Conservation (phyloP, 2,888 invertebrate genomes). For the Rugalucina vietnamica region DNA sequence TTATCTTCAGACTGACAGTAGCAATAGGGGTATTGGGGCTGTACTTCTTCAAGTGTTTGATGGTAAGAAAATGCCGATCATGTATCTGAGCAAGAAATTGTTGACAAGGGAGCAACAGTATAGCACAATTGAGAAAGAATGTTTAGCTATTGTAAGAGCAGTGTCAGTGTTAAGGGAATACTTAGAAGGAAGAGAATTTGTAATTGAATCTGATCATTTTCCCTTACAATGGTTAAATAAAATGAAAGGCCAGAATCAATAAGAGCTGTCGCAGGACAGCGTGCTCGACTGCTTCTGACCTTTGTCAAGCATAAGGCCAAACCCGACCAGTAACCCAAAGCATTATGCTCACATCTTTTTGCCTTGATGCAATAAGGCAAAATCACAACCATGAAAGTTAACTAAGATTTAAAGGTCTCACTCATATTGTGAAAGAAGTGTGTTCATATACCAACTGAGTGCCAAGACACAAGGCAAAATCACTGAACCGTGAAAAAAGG, state of each 20-base stretch:
- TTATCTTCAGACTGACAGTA: not conserved
- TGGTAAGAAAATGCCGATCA: not conserved
- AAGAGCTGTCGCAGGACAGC: no score
- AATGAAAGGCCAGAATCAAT: not conserved
- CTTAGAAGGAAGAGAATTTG: not conserved
- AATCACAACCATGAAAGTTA: no score
- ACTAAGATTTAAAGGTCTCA: no score
- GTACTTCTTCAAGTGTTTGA: not conserved
- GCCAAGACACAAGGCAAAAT: no score
- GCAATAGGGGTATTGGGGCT: not conserved
- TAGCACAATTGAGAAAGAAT: not conserved
- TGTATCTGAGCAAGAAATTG: not conserved
- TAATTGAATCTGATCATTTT: not conserved
- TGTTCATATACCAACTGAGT: no score
- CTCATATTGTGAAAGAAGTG: no score
- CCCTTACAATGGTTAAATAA: conserved; percentile 11
- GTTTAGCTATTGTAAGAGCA: not conserved
- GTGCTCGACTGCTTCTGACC: no score
- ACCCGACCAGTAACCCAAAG: no score
- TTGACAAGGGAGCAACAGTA: not conserved
- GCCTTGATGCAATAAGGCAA: no score
- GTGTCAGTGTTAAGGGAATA: conserved; percentile 2
- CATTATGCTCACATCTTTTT: no score
- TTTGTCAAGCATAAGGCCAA: no score
- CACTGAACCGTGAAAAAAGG: no score